Evolutionary conservation across 2,113 vertebrate species (phyloP).

Genomic region (Anoura caudifer): DNA sequence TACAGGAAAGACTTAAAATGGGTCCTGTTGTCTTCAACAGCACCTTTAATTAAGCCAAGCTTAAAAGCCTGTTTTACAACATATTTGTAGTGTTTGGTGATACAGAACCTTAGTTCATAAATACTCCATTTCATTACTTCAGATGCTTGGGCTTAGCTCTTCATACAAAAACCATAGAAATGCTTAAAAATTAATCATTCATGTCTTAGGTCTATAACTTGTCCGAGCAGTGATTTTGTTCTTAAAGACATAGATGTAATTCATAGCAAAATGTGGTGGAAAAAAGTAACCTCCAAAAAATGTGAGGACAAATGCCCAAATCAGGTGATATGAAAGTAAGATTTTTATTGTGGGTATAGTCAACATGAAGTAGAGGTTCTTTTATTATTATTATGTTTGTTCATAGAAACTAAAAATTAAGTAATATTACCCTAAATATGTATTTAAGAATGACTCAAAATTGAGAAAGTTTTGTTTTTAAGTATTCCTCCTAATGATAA

Average conservation of each 20-base stretch:
- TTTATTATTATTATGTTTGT: background rate
- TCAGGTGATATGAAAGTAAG: background rate
- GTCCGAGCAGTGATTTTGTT: background rate
- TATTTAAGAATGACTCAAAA: slow-evolving; percentile 16
- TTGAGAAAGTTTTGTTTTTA: background rate
- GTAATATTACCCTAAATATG: background rate
- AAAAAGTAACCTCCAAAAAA: background rate
- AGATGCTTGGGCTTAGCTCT: background rate
- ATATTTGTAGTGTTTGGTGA: background rate
- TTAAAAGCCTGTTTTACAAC: background rate
- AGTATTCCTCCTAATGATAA: background rate
- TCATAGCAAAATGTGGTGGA: background rate
- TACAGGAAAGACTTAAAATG: background rate
- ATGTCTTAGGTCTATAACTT: background rate
- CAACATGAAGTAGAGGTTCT: background rate
- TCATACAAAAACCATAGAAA: background rate
- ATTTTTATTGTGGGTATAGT: background rate
- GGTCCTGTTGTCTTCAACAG: background rate
- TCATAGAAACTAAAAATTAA: background rate
- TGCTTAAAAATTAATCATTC: background rate
- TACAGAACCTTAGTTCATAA: background rate
- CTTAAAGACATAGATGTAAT: background rate
- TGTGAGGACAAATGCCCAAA: background rate
- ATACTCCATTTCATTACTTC: background rate
- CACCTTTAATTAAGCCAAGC: background rate